Base-by-base conservation (phyloP, 2,888 invertebrate species). In the Malacosoma neustria region DNA sequence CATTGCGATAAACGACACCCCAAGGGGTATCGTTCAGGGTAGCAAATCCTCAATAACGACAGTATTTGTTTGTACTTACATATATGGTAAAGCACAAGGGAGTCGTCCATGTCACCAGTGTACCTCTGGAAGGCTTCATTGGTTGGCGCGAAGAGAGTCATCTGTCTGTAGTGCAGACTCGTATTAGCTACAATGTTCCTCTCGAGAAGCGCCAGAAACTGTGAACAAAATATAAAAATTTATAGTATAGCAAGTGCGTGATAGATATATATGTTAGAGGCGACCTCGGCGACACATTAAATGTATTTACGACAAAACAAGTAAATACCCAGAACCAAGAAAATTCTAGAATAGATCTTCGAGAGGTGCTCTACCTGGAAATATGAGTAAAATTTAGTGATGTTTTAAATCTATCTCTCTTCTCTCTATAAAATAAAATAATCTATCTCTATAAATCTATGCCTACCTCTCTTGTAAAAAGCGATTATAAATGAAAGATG, bases 131-230 rank as follows among this genome's bases (percentile, higher is more conserved):
- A 95, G 40, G 96, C 96, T 49, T 90, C 89, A 76, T 96, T 95
- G 46, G 93, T 94, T 6, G 96, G 96, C 37, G 95, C 96, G 62
- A 96, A 96, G 41, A 96, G 85, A n/a, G 96, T 96, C 63, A 93
- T 90, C 62, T 92, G 90, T 46, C 94, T 89, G 65, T 89, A 89
- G 56, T 90, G 87, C 33, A 96, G 79, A 11, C 92, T 91, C 33
- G 89, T 87, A 62, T 92, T 94, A 30, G 93, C 93, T 35, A 92
- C 85, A 38, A 87, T 86, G 71, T 92, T 93, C 44, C 90, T 87
- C 57, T 92, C 92, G 68, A 96, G 66, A 44, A 93, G 79, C 35
- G 91, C 87, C 61, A 92, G 90, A 65, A 96, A 96, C 96, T 96
- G 90, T 32, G 22, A 22, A 22, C 5, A 89, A 41, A 71, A 72